Percentiles rank a stretch among this genome's conserved stretches.
These are phyloP conservation scores for Chrysodeixis includens DNA, from an alignment of 2,888 invertebrate genomes.

Conservation along the genomic window DNA sequence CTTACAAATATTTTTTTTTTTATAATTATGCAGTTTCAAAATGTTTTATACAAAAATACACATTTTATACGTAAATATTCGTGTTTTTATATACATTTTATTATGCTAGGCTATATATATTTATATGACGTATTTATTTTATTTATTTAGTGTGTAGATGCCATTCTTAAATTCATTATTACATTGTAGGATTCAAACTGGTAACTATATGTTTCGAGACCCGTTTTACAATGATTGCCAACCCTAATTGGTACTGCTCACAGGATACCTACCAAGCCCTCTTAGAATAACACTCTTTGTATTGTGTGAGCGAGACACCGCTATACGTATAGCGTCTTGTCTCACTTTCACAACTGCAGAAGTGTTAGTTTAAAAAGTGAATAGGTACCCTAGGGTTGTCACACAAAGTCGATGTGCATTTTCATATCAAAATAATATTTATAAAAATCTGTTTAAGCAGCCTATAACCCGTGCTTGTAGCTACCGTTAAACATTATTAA, in stretches of 20 bases:
- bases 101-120: slow-evolving; percentile 23
- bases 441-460: slow-evolving; percentile 73
- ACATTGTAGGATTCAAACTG: slow-evolving; percentile 81
- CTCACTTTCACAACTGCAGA: no score
- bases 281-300: no score
- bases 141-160: slow-evolving; percentile 63
- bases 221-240: slow-evolving; percentile 78
- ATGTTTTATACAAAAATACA: slow-evolving; percentile 41
- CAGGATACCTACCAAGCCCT: not conserved
- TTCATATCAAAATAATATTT: slow-evolving; percentile 58
- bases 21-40: slow-evolving; percentile 4
- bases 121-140: no score
- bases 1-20: slow-evolving; percentile 18
- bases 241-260: slow-evolving; percentile 60
- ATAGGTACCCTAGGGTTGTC: slow-evolving; percentile 63
- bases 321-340: no score
- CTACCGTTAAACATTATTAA: slow-evolving; percentile 73
- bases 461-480: slow-evolving; percentile 80
- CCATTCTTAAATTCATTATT: slow-evolving; percentile 65
- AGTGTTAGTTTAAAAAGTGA: no score
- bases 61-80: slow-evolving; percentile 12
- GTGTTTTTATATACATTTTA: slow-evolving; percentile 6
- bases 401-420: slow-evolving; percentile 58
- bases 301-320: no score
- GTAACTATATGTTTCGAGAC: slow-evolving; percentile 87